Conservation (phyloP, 1,140 invertebrate genomes). For the Macrobrachium nipponense region DNA sequence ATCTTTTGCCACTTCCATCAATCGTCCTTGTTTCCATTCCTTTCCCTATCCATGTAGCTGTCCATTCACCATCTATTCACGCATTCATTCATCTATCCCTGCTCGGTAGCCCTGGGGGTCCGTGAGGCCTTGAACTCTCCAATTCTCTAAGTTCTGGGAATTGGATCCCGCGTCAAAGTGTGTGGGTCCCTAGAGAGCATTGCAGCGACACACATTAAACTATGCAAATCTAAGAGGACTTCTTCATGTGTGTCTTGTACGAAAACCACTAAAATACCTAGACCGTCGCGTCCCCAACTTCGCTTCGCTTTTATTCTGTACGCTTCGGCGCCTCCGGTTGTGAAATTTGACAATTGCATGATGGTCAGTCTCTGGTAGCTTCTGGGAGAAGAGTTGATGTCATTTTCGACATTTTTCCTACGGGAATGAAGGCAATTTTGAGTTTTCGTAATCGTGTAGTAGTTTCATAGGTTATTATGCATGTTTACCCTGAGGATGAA, state of each 20-base stretch:
- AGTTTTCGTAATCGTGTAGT: slow-evolving; percentile 25
- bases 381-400: background rate
- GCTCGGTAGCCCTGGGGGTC: background rate
- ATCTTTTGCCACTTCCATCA: background rate
- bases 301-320: background rate
- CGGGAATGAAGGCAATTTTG: slow-evolving; percentile 29
- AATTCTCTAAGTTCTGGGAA: slow-evolving; percentile 39
- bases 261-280: slow-evolving; percentile 13
- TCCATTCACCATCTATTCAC: background rate
- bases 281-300: background rate
- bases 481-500: slow-evolving; percentile 63
- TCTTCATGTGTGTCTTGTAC: slow-evolving; percentile 42
- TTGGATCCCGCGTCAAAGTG: slow-evolving; percentile 43
- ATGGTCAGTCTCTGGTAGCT: background rate
- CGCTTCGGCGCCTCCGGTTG: background rate
- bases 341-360: background rate
- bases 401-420: background rate
- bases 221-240: slow-evolving; percentile 56
- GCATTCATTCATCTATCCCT: background rate
- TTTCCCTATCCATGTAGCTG: background rate
- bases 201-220: slow-evolving; percentile 55
- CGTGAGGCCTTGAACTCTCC: slow-evolving; percentile 8
- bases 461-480: slow-evolving; percentile 61
- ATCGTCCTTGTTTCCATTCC: background rate
- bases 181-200: slow-evolving; percentile 41